Evolutionary conservation across 2,113 vertebrate genomes (phyloP).

Genomic region (Cathartes aura): DNA sequence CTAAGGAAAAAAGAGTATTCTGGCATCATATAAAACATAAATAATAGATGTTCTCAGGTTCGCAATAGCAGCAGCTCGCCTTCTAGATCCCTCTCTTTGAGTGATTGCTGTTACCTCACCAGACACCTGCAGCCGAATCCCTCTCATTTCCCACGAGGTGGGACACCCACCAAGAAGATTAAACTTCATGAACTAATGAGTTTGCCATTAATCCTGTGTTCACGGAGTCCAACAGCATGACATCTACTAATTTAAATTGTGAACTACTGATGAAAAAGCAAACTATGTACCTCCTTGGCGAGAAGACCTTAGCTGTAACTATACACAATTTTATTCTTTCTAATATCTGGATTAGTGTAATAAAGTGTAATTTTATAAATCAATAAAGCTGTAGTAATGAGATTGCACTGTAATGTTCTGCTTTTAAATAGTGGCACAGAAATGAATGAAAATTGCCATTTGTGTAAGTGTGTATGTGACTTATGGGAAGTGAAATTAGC

Average conservation of each 20-base stretch:
- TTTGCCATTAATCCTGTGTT: constrained; percentile 38
- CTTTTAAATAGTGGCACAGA: constrained; percentile 39
- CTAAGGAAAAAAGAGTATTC: background rate
- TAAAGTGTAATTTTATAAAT: constrained; percentile 60
- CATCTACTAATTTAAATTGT: constrained; percentile 35
- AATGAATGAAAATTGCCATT: constrained; percentile 33
- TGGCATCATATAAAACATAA: background rate
- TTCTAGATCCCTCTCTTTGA: background rate
- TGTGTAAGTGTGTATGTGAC: background rate
- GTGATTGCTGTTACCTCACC: background rate
- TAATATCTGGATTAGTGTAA: constrained; percentile 42
- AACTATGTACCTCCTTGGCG: background rate
- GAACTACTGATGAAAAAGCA: constrained; percentile 10
- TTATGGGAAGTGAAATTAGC: constrained; percentile 21
- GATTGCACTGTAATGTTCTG: constrained; percentile 21
- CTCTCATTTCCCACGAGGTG: constrained; percentile 3
- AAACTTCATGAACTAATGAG: constrained; percentile 59
- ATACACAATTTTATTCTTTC: background rate
- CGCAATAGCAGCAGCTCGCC: background rate
- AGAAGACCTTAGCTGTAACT: background rate
- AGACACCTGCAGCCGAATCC: constrained; percentile 48
- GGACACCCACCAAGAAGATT: constrained; percentile 59
- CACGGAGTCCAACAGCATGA: constrained; percentile 27
- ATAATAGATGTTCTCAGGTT: background rate
- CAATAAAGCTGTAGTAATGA: constrained; percentile 47